Evolutionary conservation across 1,140 invertebrate genomes (phyloP), one percentile per base, ranked within the genome.

Genomic region (Papilio polytes): DNA sequence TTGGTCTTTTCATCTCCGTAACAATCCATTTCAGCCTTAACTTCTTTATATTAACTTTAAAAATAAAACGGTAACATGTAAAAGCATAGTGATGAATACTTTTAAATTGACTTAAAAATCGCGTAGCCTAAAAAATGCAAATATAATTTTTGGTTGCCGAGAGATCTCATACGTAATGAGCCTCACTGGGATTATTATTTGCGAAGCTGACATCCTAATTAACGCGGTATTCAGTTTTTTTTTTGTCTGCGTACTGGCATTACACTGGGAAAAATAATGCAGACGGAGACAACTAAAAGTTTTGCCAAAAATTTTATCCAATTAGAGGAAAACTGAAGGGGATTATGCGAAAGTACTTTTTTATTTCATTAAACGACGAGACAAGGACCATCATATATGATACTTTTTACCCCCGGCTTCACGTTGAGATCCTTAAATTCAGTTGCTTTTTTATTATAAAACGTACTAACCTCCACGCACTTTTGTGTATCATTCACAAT

Each of bases 181-280:
- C 83, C 83, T 83, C 85, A 78, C 83, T 81, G 83, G 88, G 87
- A 90, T 92, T 92, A 90, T 90, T 92, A 92, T 92, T 92, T 91
- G 90, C 89, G 82, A 84, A 90, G 84, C 88, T 90, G 89, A 92
- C 90, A 89, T 92, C 88, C 87, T 91, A 91, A 92, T 92, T 92
- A 92, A 89, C 87, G 89, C 87, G 88, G 89, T 85, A 90, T 92
- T 84, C 74, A 78, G 83, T 87, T 89, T 90, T 88, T 90, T 88
- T 88, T 66, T 87, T 88, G 85, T 89, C 83, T 83, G 77, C 83
- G 66, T 83, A 82, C 80, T 78, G 79, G 72, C 85, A 88, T 89
- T 87, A 85, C 86, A 78, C 83, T 84, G 84, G 83, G 84, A 83
- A 83, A 80, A 79, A 89, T 85, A 89, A 89, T 88, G 83, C 63